Evolutionary conservation across 2,888 invertebrate genomes (phyloP), one percentile per base, ranked within the genome.

Genomic region (Apamea crenata): DNA sequence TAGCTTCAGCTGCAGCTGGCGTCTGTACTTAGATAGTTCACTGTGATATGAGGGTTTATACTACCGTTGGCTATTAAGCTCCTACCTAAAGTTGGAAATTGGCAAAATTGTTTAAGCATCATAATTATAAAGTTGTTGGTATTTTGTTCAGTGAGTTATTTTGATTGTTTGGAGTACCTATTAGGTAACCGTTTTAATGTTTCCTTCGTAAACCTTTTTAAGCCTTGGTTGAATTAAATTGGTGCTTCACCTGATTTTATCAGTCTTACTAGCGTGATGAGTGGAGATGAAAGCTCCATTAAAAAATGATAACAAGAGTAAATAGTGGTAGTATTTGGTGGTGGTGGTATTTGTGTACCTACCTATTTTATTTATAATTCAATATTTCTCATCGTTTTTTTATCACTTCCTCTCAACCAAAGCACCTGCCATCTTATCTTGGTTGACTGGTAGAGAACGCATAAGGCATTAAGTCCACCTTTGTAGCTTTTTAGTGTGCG

Each of bases 31-130:
- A 25, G 59, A 83, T 66, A 61, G 76, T 67, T 63, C 40, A 18
- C 47, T 68, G 77, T 76, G 81, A 86, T 77, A 73, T 77, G 76
- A 53, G 68, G 74, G 74, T 81, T 84, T 74, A 76, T 81, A 69
- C 32, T 74, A 18, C 36, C 40, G n/a, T 40, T 36, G 12, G 67
- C 63, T 75, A 56, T 67, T 47, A 29, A 67, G 29, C 16, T 59
- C 16, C 16, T 61, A 66, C 29, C 14, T 75, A 25, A 67, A 47
- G 61, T 82, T 53, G 5, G 3, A 29, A 71, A 50, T 61, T 59
- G 25, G 25, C n/a, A 47, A 72, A 61, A 73, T 63, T 59, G 21
- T 83, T 69, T 44, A 21, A 50, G 40, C 21, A 44, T 63, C 70
- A 18, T 40, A 40, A 40, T 40, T 77, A 74, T 74, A 82, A 78